Base-by-base conservation (phyloP, 2,113 vertebrate species). In the Antechinus stuartii region DNA sequence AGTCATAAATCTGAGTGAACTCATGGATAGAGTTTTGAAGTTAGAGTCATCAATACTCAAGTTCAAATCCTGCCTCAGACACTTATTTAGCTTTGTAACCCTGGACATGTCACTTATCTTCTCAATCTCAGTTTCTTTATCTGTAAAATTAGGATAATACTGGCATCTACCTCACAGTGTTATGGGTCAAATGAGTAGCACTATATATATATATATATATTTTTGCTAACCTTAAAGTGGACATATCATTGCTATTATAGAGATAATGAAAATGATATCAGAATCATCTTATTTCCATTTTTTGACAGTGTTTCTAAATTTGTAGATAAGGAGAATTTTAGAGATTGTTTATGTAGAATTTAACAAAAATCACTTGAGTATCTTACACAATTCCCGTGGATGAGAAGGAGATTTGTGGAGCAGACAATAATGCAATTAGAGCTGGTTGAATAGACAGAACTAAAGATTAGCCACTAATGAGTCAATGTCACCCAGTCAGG, bases 121-220 rank as follows among this genome's bases (percentile, higher is more conserved):
- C 56, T 68, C 55, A 91, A 24, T 26, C 57, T 90, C 16, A 0
- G 16, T 94, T 92, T 61, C 16, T 42, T 55, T 0, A 0, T 42
- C 35, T 92, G 53, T 93, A 68, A 56, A 11, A 14, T 2, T 22
- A 10, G 19, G 1, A 2, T 49, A 5, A 50, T 9, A 0, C 24
- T 11, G 14, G 8, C 1, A 0, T 9, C 25, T 92, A 42, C 3
- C 27, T 50, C n/a, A 0, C 7, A 12, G 84, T n/a, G 76, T 2
- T 10, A 0, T 3, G 9, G 25, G 42, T 46, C 3, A 9, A 54
- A 2, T 8, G n/a, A 8, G 1, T 84, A 4, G 35, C 16, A 42
- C n/a, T 16, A 23, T 42, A 84, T 42, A 35, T 84, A 42, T 42
- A 42, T 84, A 0, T 7, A 47, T 47, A 47, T 47, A 47, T 47